phyloP scores from a whole-genome alignment of 2,113 vertebrate species.

The Hymenochirus boettgeri region DNA sequence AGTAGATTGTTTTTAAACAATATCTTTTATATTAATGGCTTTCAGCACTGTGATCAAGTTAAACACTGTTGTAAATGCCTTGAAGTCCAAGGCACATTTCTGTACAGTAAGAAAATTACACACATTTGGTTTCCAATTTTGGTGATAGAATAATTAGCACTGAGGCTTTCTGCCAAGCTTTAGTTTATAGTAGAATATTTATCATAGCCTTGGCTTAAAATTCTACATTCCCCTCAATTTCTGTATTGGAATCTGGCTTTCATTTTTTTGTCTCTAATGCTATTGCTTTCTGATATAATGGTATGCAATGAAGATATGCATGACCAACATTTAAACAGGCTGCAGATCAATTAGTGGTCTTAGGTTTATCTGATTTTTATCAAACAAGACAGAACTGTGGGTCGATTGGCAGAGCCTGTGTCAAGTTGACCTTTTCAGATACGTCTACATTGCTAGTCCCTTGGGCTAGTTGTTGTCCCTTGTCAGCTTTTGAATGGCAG shows the following conservation, averaged over 20 bases:
- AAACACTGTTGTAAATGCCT: too few species aligned
- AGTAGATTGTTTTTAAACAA: conserved; percentile 53
- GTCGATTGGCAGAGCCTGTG: conserved; percentile 97
- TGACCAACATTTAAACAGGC: conserved; percentile 86
- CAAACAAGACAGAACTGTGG: conserved; percentile 93
- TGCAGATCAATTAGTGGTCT: conserved; percentile 88
- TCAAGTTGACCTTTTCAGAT: conserved; percentile 99
- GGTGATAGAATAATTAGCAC: conserved; percentile 53
- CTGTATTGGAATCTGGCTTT: conserved; percentile 68
- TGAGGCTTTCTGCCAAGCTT: conserved; percentile 53
- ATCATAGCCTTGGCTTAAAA: not conserved
- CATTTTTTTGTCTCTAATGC: conserved; percentile 59
- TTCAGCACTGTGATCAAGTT: too few species aligned
- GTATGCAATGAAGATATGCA: conserved; percentile 87
- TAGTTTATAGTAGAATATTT: conserved; percentile 50
- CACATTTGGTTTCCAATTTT: conserved; percentile 49
- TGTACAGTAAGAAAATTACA: not conserved
- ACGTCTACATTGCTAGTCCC: conserved; percentile 82
- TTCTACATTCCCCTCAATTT: conserved; percentile 61
- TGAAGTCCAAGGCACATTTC: conserved; percentile 46
- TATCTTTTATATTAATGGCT: too few species aligned
- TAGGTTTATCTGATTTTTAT: conserved; percentile 99
- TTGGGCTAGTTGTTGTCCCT: conserved; percentile 83
- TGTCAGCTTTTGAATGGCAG: conserved; percentile 97
- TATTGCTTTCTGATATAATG: conserved; percentile 76